Evolutionary conservation across 2,888 invertebrate genomes (phyloP), one percentile per base, ranked within the genome.

Genomic region (Eupsilia transversa): DNA sequence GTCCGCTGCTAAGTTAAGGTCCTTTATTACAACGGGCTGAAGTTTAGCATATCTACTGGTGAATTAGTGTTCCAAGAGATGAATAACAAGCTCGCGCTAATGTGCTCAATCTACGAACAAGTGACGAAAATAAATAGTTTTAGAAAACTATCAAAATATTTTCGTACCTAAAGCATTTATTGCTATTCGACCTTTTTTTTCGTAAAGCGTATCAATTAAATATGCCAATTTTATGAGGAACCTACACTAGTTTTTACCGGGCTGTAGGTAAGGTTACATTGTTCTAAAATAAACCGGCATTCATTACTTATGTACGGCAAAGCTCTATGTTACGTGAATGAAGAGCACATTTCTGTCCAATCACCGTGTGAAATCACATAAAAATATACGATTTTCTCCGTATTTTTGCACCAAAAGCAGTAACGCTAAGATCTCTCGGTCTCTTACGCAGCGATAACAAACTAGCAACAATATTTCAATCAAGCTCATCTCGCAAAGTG

Each of bases 401-500:
- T 82, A 35, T 64, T 76, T 76, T 76, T 74, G 60, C 46, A 46
- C 38, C 14, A 64, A 52, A 54, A 82, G 52, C 65, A 66, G 54
- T 64, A 33, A 46, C 56, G 43, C 64, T 71, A 67, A 54, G n/a
- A 67, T 71, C 70, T 49, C 27, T 43, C 41, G 35, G 27, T 52
- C 41, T 73, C 64, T 41, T 46, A 71, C 83, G 46, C 54, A 67
- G 54, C 60, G 56, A 76, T 82, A 84, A 84, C 68, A 82, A 77
- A 81, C 67, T 60, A 70, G 61, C 61, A 61, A 72, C 82, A 84
- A 84, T 84, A 82, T 84, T 84, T 82, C 82, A 82, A 82, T 82
- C 81, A 81, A 38, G 54, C 63, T 82, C 81, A 84, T 82, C 77
- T 84, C 63, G 56, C 66, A 81, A 84, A 82, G 82, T 84, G 82